phyloP scores from a whole-genome alignment of 2,113 vertebrate species.

The Sciurus niger region DNA sequence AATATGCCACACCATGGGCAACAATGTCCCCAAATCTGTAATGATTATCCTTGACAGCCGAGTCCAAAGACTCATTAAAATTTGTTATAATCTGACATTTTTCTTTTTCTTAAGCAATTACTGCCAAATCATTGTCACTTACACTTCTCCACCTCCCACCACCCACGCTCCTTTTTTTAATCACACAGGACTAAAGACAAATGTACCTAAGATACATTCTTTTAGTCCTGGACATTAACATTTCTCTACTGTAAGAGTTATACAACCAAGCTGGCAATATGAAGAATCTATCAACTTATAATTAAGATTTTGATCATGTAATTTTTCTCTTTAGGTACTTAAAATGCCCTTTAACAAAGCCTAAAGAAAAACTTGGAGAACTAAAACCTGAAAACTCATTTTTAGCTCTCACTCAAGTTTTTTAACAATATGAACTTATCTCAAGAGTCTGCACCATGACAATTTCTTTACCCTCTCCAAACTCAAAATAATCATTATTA shows the following conservation, averaged over 20 bases:
- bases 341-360: constrained; percentile 35
- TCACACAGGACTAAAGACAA: neutral
- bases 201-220: neutral
- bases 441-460: neutral
- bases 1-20: constrained; percentile 5
- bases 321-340: constrained; percentile 3
- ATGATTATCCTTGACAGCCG: neutral
- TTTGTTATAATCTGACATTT: neutral
- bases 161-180: neutral
- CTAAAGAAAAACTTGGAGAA: constrained; percentile 37
- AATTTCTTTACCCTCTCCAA: constrained; percentile 52
- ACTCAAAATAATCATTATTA: constrained; percentile 25
- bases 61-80: neutral
- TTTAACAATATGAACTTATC: neutral
- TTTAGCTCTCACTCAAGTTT: constrained; percentile 20
- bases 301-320: neutral
- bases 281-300: neutral
- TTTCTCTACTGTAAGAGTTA: neutral
- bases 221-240: neutral
- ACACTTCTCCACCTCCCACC: neutral
- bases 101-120: neutral
- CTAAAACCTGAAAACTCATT: constrained; percentile 10
- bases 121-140: neutral
- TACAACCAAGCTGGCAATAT: neutral
- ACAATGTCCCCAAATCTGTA: constrained; percentile 23